Conservation (phyloP, 2,113 vertebrate genomes). For the Oncorhynchus tshawytscha region DNA sequence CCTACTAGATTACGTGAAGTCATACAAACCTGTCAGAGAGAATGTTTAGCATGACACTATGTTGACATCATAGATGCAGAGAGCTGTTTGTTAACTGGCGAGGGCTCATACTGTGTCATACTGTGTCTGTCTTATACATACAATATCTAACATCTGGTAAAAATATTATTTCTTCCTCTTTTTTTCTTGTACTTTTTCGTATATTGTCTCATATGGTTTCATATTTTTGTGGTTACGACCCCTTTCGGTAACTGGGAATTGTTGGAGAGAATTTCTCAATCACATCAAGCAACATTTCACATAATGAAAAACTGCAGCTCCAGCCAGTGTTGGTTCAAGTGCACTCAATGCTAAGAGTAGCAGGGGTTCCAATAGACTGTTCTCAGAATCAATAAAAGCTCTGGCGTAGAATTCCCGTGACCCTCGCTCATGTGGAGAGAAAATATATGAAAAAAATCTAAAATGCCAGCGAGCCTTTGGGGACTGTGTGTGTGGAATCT, state of each 20-base stretch:
- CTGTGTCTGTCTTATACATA: too few relatives aligned
- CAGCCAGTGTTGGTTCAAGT: conserved; percentile 62
- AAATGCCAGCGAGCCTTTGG: conserved; percentile 21
- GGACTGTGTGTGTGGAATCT: conserved; percentile 43
- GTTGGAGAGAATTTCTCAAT: conserved; percentile 81
- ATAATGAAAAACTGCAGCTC: conserved; percentile 82
- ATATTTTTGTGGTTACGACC: conserved; percentile 69
- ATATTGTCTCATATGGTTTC: conserved; percentile 78
- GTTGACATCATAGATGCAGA: too few relatives aligned
- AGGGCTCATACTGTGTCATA: too few relatives aligned
- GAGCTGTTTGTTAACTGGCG: too few relatives aligned
- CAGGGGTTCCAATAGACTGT: conserved; percentile 70
- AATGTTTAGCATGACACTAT: too few relatives aligned
- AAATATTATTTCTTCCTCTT: too few relatives aligned
- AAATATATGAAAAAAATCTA: conserved; percentile 35
- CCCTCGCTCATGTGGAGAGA: conserved; percentile 56
- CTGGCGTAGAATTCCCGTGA: conserved; percentile 43
- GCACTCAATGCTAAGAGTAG: conserved; percentile 74
- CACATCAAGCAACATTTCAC: conserved; percentile 79
- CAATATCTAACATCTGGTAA: too few relatives aligned
- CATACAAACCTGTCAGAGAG: too few relatives aligned
- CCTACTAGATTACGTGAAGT: too few relatives aligned
- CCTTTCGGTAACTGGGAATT: conserved; percentile 12
- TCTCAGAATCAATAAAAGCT: conserved; percentile 72
- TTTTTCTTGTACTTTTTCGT: conserved; percentile 12